Conservation (phyloP, 2,113 vertebrate genomes). For the Podiceps cristatus region DNA sequence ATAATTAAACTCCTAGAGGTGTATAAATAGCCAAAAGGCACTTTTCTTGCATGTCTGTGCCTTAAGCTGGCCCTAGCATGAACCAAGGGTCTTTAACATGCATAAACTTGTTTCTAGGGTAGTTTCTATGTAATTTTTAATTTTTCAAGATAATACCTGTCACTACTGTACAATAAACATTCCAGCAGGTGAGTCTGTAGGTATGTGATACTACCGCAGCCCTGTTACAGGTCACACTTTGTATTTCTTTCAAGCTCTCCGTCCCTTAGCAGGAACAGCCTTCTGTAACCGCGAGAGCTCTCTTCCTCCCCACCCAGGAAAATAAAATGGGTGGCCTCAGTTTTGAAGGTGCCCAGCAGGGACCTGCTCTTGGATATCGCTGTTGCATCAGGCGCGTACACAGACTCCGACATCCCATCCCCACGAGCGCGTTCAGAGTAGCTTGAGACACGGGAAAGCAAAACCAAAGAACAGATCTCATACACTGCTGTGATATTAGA, state of each 20-base stretch:
- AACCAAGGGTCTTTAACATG: not conserved
- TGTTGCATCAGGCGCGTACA: not conserved
- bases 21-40: not conserved
- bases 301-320: not conserved
- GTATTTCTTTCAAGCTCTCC: not conserved
- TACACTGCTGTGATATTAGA: conserved; percentile 43
- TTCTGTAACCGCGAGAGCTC: not conserved
- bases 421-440: not conserved
- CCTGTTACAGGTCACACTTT: not conserved
- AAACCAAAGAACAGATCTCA: not conserved
- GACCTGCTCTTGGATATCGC: not conserved
- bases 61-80: not conserved
- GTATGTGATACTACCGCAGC: not conserved
- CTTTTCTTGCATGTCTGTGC: not conserved
- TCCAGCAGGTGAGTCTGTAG: not conserved
- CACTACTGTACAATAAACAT: not conserved
- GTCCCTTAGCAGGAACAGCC: not conserved
- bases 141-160: not conserved
- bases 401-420: not conserved
- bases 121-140: not conserved
- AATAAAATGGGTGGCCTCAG: not conserved
- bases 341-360: not conserved
- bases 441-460: not conserved
- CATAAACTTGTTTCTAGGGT: not conserved
- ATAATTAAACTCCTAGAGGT: not conserved